A percentile compares a stretch with the other conserved stretches of the same genome.
These are phyloP conservation scores for Smutsia gigantea DNA, from an alignment of 2,797 vertebrate genomes.

Conservation along the genomic window DNA sequence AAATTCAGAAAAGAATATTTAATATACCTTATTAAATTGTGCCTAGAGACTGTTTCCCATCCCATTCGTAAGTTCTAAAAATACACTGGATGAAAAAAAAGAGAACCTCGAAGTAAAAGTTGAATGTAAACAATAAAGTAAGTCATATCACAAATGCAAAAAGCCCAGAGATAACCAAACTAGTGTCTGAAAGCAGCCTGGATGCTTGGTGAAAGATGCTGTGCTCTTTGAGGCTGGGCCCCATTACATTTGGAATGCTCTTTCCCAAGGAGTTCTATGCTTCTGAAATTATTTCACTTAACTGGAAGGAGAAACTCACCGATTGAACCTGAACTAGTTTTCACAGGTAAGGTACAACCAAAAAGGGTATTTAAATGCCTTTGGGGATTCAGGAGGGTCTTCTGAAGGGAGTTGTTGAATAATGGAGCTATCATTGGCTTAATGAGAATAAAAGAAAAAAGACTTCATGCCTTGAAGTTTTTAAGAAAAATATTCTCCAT, in stretches of 20 bases:
- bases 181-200: not conserved
- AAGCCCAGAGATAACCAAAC: not conserved
- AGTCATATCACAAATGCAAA: not conserved
- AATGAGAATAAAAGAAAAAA: not conserved
- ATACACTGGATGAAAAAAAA: not conserved
- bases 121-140: not conserved
- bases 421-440: not conserved
- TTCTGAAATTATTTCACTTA: not conserved
- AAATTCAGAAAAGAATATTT: conserved; percentile 3
- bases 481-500: not conserved
- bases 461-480: not conserved
- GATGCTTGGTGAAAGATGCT: not conserved
- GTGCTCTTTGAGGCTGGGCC: not conserved
- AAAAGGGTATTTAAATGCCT: not conserved
- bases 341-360: not conserved
- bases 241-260: not conserved
- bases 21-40: not conserved
- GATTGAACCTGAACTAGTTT: not conserved
- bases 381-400: not conserved
- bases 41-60: not conserved
- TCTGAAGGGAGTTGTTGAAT: not conserved
- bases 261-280: not conserved
- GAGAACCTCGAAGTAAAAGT: not conserved
- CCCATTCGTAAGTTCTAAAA: not conserved
- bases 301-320: not conserved